Conservation (phyloP, 2,113 vertebrate species). For the Alouatta palliata region DNA sequence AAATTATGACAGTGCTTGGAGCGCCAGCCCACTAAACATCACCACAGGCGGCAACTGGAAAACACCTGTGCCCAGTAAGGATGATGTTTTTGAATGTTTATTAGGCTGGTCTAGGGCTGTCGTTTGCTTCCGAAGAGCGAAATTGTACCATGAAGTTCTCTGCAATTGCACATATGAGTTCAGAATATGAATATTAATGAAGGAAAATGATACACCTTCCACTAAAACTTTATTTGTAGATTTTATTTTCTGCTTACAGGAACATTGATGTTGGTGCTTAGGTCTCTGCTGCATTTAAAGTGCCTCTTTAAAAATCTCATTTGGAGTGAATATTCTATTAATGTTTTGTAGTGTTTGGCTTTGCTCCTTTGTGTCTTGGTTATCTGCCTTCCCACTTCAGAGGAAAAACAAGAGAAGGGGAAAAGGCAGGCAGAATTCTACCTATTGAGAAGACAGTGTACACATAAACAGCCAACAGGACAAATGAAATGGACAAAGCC, state of each 20-base stretch:
- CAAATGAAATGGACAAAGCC: not conserved
- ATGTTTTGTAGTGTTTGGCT: constrained; percentile 39
- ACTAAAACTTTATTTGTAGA: constrained; percentile 73
- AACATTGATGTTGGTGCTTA: constrained; percentile 56
- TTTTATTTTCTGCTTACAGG: constrained; percentile 74
- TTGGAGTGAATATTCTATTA: constrained; percentile 55
- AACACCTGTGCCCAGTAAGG: not conserved
- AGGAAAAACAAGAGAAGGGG: not conserved
- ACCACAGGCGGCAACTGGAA: not conserved
- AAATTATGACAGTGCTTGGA: not conserved
- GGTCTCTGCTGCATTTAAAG: constrained; percentile 74
- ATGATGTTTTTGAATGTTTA: constrained; percentile 16
- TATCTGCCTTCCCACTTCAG: not conserved
- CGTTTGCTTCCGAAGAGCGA: constrained; percentile 24
- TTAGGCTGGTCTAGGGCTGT: not conserved
- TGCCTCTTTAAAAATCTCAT: constrained; percentile 76
- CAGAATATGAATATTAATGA: constrained; percentile 68
- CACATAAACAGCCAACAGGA: not conserved
- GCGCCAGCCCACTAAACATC: not conserved
- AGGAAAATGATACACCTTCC: constrained; percentile 60
- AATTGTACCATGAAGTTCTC: constrained; percentile 24
- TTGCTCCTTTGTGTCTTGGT: constrained; percentile 28
- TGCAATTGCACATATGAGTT: not conserved
- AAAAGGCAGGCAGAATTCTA: not conserved
- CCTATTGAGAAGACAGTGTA: not conserved